Conservation (phyloP, 2,888 invertebrate species). For the Lasioglossum pauxillum region DNA sequence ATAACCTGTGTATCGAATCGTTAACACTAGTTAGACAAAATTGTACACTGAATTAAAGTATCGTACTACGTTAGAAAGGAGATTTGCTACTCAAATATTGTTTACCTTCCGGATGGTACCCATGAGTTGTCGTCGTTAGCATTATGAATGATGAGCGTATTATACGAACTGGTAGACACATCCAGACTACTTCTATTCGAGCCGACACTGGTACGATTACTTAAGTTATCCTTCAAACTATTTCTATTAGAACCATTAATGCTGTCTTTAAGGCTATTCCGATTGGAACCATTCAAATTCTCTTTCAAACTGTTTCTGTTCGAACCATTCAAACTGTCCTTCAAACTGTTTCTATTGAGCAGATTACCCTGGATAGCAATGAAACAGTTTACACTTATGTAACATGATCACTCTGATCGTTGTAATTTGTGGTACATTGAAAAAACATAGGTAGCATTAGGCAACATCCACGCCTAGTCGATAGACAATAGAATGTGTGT, state of each 20-base stretch:
- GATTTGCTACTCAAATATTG: neutral
- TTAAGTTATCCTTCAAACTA: slow-evolving; percentile 86
- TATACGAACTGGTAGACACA: slow-evolving; percentile 92
- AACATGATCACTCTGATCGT: slow-evolving; percentile 31
- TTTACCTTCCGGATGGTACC: slow-evolving; percentile 86
- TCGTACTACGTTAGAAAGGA: neutral
- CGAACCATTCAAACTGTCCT: slow-evolving; percentile 81
- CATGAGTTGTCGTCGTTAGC: slow-evolving; percentile 90
- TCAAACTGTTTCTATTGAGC: slow-evolving; percentile 82
- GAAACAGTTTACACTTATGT: slow-evolving; percentile 51
- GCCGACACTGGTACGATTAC: slow-evolving; percentile 88
- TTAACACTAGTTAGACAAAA: slow-evolving; percentile 14
- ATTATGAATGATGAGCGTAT: slow-evolving; percentile 93
- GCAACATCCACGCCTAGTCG: neutral
- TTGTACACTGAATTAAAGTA: neutral
- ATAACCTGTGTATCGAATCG: slow-evolving; percentile 72
- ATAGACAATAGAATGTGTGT: neutral
- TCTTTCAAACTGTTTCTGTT: slow-evolving; percentile 83
- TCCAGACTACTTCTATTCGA: slow-evolving; percentile 89
- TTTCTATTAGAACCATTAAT: slow-evolving; percentile 83
- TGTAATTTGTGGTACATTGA: slow-evolving; percentile 23
- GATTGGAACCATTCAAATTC: slow-evolving; percentile 82
- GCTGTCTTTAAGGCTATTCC: slow-evolving; percentile 83
- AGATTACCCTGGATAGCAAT: slow-evolving; percentile 78
- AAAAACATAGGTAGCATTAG: slow-evolving; percentile 31